Conservation (phyloP, 2,888 invertebrate genomes). For the Andrena camellia region DNA sequence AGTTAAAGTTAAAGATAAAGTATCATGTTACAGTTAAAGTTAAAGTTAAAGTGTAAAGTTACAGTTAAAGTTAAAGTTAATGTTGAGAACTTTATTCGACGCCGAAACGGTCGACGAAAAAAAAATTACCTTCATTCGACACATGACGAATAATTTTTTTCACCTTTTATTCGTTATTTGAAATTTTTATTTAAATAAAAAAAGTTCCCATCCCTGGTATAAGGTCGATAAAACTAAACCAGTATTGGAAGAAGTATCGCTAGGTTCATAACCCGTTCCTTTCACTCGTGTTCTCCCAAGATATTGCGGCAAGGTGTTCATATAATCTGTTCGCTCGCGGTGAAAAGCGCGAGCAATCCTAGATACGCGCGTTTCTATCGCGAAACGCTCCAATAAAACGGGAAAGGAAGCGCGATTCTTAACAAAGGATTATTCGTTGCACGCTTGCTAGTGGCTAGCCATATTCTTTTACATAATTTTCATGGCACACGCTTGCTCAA, state of each 20-base stretch:
- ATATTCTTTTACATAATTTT: neutral
- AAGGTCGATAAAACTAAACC: constrained; percentile 31
- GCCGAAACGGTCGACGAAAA: too few species aligned
- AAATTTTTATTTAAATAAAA: too few species aligned
- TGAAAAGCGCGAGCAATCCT: constrained; percentile 59
- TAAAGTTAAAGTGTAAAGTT: too few species aligned
- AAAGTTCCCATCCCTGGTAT: neutral
- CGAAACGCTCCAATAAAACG: constrained; percentile 35
- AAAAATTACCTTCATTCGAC: too few species aligned
- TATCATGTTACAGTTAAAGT: too few species aligned
- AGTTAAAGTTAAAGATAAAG: too few species aligned
- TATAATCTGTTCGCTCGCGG: constrained; percentile 57
- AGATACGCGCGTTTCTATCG: constrained; percentile 42
- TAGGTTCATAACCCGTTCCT: constrained; percentile 70
- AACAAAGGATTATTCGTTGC: neutral
- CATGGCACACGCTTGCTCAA: neutral
- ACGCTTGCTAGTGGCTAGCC: neutral
- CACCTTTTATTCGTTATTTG: too few species aligned
- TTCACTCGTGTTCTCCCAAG: constrained; percentile 77
- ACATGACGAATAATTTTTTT: too few species aligned
- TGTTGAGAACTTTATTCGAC: too few species aligned
- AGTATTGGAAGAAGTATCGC: constrained; percentile 45
- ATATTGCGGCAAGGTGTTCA: constrained; percentile 70
- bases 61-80: too few species aligned
- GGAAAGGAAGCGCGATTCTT: constrained; percentile 16